Conservation (phyloP, 2,113 vertebrate species). For the Salvelinus sp. region DNA sequence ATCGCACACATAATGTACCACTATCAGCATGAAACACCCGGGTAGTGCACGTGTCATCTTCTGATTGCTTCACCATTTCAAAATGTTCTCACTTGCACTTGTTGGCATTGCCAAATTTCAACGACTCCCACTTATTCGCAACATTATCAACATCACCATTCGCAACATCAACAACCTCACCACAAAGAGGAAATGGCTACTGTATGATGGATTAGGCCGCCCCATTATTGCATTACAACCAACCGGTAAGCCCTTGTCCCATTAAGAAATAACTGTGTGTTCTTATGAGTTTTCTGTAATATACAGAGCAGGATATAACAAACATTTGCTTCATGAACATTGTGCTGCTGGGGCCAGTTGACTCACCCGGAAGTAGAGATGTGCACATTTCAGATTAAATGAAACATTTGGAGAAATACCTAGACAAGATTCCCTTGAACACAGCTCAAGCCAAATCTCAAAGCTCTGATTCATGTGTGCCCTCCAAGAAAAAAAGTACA, state of each 20-base stretch:
- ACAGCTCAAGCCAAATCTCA: neutral
- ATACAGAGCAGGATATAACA: neutral
- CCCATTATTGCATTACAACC: slow-evolving; percentile 1
- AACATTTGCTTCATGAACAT: neutral
- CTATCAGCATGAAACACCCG: neutral
- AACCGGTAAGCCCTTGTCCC: neutral
- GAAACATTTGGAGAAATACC: neutral
- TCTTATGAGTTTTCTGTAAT: neutral
- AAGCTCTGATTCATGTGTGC: neutral
- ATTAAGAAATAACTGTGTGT: slow-evolving; percentile 3
- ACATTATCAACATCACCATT: neutral
- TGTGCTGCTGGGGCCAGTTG: neutral
- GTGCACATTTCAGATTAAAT: neutral
- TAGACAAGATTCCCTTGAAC: neutral
- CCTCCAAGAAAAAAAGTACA: neutral
- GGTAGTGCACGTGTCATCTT: neutral
- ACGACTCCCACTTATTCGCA: neutral
- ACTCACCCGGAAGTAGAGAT: slow-evolving; percentile 8
- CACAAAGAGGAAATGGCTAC: neutral
- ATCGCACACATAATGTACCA: slow-evolving; percentile 4
- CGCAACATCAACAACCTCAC: neutral
- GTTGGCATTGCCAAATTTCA: neutral
- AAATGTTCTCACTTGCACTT: slow-evolving; percentile 5
- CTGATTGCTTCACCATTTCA: slow-evolving; percentile 2
- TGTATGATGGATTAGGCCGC: neutral